Conservation (phyloP, 1,140 invertebrate genomes). For the Chironomus striatipennis region DNA sequence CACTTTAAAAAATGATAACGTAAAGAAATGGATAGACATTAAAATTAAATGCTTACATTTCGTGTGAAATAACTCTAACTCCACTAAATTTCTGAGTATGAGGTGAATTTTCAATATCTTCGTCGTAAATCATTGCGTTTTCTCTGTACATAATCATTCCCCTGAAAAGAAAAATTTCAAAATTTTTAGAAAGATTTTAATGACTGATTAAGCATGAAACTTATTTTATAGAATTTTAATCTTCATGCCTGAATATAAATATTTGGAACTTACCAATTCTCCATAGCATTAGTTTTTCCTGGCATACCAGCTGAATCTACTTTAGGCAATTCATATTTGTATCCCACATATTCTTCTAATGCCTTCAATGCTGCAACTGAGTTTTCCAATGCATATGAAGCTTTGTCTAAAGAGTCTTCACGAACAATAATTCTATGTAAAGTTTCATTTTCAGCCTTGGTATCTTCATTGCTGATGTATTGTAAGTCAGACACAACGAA, state of each 20-base stretch:
- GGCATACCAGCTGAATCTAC: neutral
- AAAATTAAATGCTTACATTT: neutral
- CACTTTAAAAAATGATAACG: slow-evolving; percentile 27
- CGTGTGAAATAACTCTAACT: neutral
- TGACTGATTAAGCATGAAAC: neutral
- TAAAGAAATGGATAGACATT: too few species aligned
- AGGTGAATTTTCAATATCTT: neutral
- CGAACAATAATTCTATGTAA: neutral
- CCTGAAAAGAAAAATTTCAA: neutral
- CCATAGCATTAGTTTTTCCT: neutral
- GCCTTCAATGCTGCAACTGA: neutral
- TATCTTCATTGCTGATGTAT: neutral
- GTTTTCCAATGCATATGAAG: neutral
- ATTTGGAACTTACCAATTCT: slow-evolving; percentile 12
- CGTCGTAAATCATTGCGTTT: neutral
- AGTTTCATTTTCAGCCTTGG: neutral
- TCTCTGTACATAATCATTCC: neutral
- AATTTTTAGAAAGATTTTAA: neutral
- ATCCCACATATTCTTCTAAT: slow-evolving; percentile 4
- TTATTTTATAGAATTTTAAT: too few species aligned
- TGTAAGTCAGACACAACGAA: neutral
- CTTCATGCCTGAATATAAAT: too few species aligned
- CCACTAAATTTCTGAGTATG: neutral
- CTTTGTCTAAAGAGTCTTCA: neutral
- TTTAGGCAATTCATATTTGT: neutral